A percentile compares a stretch with the other conserved stretches of the same genome.
These are phyloP conservation scores for Campoletis raptor DNA, from an alignment of 2,888 invertebrate species.

Conservation along the genomic window DNA sequence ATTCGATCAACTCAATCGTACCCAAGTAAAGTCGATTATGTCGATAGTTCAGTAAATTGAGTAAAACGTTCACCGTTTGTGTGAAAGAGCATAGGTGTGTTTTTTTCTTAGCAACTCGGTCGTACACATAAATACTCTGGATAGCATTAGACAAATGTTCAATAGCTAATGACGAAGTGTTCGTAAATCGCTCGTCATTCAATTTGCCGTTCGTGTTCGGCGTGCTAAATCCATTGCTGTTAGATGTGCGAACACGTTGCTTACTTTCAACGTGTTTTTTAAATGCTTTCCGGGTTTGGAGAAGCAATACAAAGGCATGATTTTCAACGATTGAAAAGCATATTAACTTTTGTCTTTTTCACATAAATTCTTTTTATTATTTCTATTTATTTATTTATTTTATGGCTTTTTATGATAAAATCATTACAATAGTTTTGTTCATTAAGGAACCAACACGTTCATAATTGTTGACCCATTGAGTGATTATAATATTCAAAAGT, in stretches of 20 bases:
- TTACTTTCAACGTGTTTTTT: conserved; percentile 72
- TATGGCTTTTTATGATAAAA: too few species aligned
- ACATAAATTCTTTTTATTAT: too few species aligned
- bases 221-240: conserved; percentile 22
- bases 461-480: conserved; percentile 1
- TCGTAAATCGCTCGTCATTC: conserved; percentile 62
- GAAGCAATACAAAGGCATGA: background rate
- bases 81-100: conserved; percentile 25
- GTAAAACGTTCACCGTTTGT: conserved; percentile 22
- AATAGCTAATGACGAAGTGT: conserved; percentile 75
- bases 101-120: conserved; percentile 1
- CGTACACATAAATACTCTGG: conserved; percentile 10
- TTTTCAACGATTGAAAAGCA: background rate
- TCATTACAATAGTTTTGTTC: too few species aligned
- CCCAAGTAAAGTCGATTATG: conserved; percentile 48
- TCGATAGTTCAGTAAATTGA: conserved; percentile 23
- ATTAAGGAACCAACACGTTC: background rate
- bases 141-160: conserved; percentile 50
- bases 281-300: background rate
- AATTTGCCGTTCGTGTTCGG: conserved; percentile 56
- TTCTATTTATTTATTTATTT: too few species aligned
- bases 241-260: conserved; percentile 59
- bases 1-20: conserved; percentile 40
- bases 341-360: too few species aligned
- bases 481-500: background rate